phyloP scores from a whole-genome alignment of 2,888 invertebrate genomes.

The Odontocolon sp. region DNA sequence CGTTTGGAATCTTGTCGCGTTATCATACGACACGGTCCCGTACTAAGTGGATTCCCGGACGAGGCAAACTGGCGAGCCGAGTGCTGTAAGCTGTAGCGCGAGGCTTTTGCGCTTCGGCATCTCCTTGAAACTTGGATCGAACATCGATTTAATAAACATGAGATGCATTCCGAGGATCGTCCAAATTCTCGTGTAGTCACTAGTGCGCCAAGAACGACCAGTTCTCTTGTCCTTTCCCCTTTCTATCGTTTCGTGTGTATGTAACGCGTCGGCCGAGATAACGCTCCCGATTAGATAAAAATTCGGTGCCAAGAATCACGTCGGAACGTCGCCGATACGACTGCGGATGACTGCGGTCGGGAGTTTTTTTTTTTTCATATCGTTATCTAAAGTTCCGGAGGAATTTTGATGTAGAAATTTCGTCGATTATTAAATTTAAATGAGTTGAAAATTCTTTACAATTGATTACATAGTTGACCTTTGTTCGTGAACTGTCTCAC shows the following conservation, averaged over 20 bases:
- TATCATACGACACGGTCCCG: conserved; percentile 65
- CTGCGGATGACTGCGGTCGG: conserved; percentile 2
- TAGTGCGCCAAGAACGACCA: conserved; percentile 1
- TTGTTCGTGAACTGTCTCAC: conserved; percentile 17
- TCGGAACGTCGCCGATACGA: conserved; percentile 21
- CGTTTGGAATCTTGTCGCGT: conserved; percentile 60
- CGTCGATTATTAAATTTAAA: too few relatives aligned
- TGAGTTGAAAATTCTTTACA: too few relatives aligned
- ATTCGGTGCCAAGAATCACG: conserved; percentile 46
- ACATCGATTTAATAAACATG: conserved; percentile 68
- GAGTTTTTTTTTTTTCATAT: conserved; percentile 11
- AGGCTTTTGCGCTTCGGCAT: conserved; percentile 30
- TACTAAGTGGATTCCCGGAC: conserved; percentile 55
- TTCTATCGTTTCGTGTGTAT: conserved; percentile 17
- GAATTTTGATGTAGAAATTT: neutral
- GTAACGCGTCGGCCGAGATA: conserved; percentile 42
- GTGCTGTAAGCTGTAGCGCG: conserved; percentile 14
- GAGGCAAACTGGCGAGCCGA: conserved; percentile 40
- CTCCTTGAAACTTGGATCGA: conserved; percentile 45
- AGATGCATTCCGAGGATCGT: conserved; percentile 58
- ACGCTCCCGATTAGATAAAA: conserved; percentile 53
- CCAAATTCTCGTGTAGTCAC: conserved; percentile 42
- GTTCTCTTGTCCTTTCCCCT: too few relatives aligned
- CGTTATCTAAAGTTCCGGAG: neutral
- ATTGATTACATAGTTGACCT: neutral